Evolutionary conservation across 1,140 invertebrate genomes (phyloP).

Genomic region (Chironomus tepperi): DNA sequence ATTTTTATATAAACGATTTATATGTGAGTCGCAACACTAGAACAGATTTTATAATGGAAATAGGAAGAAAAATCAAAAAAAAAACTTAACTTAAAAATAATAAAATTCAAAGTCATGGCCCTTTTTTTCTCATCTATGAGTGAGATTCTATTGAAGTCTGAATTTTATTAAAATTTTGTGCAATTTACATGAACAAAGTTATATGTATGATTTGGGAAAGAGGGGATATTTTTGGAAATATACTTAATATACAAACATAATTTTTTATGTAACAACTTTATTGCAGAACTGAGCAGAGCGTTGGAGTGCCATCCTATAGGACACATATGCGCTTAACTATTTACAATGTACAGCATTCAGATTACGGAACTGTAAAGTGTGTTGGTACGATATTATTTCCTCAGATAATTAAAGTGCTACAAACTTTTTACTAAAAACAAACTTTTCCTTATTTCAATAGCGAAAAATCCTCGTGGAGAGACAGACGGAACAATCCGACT

Average conservation of each 20-base stretch:
- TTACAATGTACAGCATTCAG: conserved; percentile 59
- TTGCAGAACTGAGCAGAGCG: conserved; percentile 50
- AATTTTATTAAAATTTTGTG: no score
- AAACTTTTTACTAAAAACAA: neutral
- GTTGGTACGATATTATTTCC: conserved; percentile 27
- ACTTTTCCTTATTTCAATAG: conserved; percentile 43
- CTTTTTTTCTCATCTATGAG: no score
- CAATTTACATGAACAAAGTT: no score
- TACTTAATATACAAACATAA: no score
- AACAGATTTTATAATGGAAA: no score
- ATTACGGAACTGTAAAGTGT: conserved; percentile 85
- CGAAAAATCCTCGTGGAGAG: conserved; percentile 85
- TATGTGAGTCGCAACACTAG: no score
- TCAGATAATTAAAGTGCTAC: neutral
- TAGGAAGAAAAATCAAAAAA: no score
- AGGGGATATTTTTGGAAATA: neutral
- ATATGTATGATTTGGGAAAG: no score
- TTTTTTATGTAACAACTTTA: conserved; percentile 3
- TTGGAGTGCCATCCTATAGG: conserved; percentile 64
- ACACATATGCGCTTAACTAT: conserved; percentile 76
- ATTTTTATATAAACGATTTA: no score
- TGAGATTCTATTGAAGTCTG: no score
- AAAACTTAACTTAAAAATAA: no score
- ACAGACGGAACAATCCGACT: conserved; percentile 84
- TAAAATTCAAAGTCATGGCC: no score